These are phyloP conservation scores for Hexactinellida sp. DNA, from an alignment of 37 sponge, comb jelly and placozoan species.

Conservation along the genomic window DNA sequence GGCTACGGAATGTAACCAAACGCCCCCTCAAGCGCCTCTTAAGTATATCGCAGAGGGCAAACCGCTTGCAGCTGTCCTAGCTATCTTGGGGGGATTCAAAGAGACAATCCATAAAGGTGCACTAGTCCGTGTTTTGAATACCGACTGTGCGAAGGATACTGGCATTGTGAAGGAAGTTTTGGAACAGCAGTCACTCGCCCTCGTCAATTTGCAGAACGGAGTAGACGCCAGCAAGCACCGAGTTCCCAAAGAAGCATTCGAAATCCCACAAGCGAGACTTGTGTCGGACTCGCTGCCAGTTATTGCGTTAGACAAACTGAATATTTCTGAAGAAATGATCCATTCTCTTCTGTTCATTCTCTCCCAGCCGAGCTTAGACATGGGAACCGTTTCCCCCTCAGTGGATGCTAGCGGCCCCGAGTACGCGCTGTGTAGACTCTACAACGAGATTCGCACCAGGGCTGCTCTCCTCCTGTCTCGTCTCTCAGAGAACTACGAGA, in stretches of 20 bases:
- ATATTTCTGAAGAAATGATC: background rate
- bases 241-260: background rate
- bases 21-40: conserved; percentile 30
- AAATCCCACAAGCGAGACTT: conserved; percentile 5
- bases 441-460: conserved; percentile 7
- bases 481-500: conserved; percentile 17
- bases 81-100: conserved; percentile 87
- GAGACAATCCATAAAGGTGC: conserved; percentile 58
- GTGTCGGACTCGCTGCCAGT: background rate
- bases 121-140: conserved; percentile 45
- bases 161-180: background rate
- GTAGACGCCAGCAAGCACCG: background rate
- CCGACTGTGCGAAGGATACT: conserved; percentile 26
- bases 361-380: background rate
- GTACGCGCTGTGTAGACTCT: background rate
- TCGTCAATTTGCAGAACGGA: background rate
- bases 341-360: background rate
- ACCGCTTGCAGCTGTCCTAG: conserved; percentile 54
- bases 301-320: background rate
- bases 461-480: conserved; percentile 16
- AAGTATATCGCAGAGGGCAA: conserved; percentile 48
- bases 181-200: background rate
- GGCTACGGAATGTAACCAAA: conserved; percentile 22
- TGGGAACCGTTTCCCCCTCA: background rate
- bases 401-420: conserved; percentile 2